Conservation (phyloP, 2,888 invertebrate genomes). For the Orthosia gothica region DNA sequence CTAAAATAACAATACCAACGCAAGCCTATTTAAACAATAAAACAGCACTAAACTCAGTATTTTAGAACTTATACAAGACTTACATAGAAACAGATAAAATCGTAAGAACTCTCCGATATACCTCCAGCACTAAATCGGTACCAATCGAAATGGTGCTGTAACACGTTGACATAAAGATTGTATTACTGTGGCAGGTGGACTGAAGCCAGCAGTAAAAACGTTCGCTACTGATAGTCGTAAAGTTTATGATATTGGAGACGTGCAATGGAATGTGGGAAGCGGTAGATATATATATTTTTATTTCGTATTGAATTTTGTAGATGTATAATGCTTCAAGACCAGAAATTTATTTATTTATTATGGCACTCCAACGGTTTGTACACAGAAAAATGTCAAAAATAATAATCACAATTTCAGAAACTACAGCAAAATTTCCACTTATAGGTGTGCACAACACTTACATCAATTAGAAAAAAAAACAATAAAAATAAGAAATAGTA, state of each 20-base stretch:
- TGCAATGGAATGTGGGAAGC: conserved; percentile 23
- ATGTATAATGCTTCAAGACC: conserved; percentile 10
- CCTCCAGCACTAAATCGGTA: conserved; percentile 25
- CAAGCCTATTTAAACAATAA: conserved; percentile 44
- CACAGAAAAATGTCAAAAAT: no score
- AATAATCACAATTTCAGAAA: no score
- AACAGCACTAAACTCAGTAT: conserved; percentile 48
- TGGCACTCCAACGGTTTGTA: no score
- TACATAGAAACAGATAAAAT: conserved; percentile 57
- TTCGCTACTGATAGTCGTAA: conserved; percentile 71
- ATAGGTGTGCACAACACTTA: no score
- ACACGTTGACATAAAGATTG: conserved; percentile 69
- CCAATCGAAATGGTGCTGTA: conserved; percentile 71
- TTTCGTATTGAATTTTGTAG: conserved; percentile 30
- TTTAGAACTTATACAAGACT: conserved; percentile 48
- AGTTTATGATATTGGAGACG: conserved; percentile 69
- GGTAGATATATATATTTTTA: conserved; percentile 29
- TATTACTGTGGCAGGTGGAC: conserved; percentile 68
- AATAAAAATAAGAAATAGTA: no score
- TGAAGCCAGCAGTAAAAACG: conserved; percentile 69
- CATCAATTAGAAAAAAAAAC: no score
- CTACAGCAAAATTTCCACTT: no score
- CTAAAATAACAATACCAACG: conserved; percentile 20
- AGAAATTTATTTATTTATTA: no score
- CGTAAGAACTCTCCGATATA: conserved; percentile 27